These are phyloP conservation scores for Sula dactylatra DNA, from an alignment of 2,113 vertebrate species.

Conservation along the genomic window DNA sequence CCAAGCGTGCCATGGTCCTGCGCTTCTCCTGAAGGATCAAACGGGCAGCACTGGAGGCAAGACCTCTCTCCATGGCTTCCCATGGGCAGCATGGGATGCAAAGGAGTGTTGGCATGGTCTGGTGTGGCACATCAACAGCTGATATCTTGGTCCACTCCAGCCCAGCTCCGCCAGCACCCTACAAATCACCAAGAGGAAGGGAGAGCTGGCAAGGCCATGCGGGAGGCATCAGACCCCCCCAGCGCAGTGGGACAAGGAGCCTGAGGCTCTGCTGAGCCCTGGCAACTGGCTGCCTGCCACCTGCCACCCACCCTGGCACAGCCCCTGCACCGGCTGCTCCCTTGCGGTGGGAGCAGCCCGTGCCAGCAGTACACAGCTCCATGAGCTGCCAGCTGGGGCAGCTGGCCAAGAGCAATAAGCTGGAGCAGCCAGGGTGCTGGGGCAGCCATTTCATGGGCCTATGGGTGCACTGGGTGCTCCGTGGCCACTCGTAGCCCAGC, in stretches of 20 bases:
- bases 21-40: neutral
- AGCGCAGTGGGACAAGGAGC: neutral
- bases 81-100: fast-evolving
- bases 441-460: fast-evolving
- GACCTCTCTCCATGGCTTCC: neutral
- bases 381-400: fast-evolving
- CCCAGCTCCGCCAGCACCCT: neutral
- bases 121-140: neutral
- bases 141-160: fast-evolving
- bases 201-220: neutral
- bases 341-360: fast-evolving
- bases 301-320: neutral
- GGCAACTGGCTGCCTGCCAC: neutral
- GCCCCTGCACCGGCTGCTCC: neutral
- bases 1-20: fast-evolving
- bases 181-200: neutral
- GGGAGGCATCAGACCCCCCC: neutral
- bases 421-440: neutral
- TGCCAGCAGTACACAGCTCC: neutral
- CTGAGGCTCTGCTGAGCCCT: neutral
- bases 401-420: neutral
- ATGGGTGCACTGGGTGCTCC: neutral
- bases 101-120: neutral
- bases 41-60: neutral
- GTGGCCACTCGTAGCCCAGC: fast-evolving